Evolutionary conservation across 1,140 invertebrate species (phyloP).

Genomic region (Sweltsa coloradensis): DNA sequence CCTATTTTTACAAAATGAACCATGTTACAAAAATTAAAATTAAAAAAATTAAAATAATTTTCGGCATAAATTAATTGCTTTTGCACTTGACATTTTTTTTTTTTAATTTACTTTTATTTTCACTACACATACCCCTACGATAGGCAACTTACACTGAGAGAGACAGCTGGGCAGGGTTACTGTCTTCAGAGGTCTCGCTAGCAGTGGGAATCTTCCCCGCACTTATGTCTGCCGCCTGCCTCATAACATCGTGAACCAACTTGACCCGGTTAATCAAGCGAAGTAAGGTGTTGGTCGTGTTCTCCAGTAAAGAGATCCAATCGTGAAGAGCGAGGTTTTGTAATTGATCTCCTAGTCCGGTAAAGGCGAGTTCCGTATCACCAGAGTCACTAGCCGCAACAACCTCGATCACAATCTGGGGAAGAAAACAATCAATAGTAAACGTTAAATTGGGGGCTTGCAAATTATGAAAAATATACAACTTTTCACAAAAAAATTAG

Average conservation of each 20-base stretch:
- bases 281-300: conserved; percentile 56
- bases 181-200: conserved; percentile 3
- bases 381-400: conserved; percentile 48
- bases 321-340: conserved; percentile 51
- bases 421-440: too few species aligned
- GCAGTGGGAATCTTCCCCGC: conserved; percentile 28
- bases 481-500: too few species aligned
- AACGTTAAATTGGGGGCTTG: too few species aligned
- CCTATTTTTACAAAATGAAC: too few species aligned
- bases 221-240: conserved; percentile 44
- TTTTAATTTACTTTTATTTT: neutral
- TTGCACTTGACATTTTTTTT: too few species aligned
- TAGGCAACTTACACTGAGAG: too few species aligned
- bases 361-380: conserved; percentile 46
- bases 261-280: conserved; percentile 48
- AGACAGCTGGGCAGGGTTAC: too few species aligned
- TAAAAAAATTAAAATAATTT: conserved; percentile 5
- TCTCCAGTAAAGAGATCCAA: conserved; percentile 65
- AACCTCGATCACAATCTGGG: conserved; percentile 54
- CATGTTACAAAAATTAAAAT: neutral
- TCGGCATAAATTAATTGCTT: neutral
- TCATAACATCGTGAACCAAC: conserved; percentile 63
- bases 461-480: too few species aligned
- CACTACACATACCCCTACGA: conserved; percentile 10
- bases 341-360: conserved; percentile 42